A percentile compares a stretch with the other conserved stretches of the same genome.
Evolutionary conservation across 2,113 vertebrate genomes (phyloP).

Genomic region (Odobenus rosmarus): DNA sequence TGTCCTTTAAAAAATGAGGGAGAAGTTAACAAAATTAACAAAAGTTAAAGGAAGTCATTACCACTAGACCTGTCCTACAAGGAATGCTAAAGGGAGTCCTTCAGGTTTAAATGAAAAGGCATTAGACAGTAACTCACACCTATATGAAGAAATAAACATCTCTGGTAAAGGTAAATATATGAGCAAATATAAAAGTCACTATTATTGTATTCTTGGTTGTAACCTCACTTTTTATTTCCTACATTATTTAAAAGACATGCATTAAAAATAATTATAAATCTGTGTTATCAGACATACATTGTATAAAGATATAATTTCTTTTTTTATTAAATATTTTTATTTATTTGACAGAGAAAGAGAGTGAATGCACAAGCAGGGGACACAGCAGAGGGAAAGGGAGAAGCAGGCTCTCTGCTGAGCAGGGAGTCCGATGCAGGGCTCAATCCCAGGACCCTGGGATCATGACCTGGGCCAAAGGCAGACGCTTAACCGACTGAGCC

Average conservation of each 20-base stretch:
- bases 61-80: not conserved
- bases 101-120: not conserved
- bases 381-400: no score
- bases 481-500: no score
- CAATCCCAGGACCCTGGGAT: no score
- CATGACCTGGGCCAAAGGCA: no score
- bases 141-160: conserved; percentile 30
- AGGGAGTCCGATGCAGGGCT: no score
- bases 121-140: not conserved
- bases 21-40: not conserved
- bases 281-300: not conserved
- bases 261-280: not conserved
- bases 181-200: not conserved
- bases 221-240: not conserved
- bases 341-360: not conserved
- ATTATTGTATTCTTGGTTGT: not conserved
- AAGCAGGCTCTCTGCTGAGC: no score
- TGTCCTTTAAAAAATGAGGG: not conserved
- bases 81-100: not conserved
- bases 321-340: not conserved
- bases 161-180: not conserved
- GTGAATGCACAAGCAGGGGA: no score
- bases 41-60: not conserved
- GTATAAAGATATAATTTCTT: not conserved
- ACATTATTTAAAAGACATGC: not conserved